phyloP scores from a whole-genome alignment of 35 echinoderm and acorn worm genomes.

The Eucidaris tribuloides region DNA sequence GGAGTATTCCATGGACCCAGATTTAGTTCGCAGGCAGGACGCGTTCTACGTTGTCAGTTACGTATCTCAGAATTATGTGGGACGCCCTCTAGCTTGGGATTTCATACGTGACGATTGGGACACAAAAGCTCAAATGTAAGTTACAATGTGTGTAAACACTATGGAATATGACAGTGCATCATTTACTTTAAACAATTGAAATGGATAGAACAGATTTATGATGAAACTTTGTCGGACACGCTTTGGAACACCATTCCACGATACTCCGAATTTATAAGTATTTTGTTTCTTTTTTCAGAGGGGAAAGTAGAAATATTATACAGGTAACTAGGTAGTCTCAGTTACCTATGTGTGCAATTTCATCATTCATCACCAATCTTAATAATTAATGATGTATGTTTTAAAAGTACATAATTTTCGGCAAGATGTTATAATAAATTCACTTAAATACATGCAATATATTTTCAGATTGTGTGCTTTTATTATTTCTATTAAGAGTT shows the following conservation, averaged over 20 bases:
- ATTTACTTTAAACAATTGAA: not conserved
- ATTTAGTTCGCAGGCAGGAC: conserved; percentile 66
- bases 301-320: too few species aligned
- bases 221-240: not conserved
- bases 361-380: not conserved
- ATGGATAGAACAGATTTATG: not conserved
- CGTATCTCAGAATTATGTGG: conserved; percentile 80
- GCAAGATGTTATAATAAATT: too few species aligned
- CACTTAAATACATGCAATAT: not conserved
- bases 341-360: too few species aligned
- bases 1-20: conserved; percentile 43
- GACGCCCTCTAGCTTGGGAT: conserved; percentile 92
- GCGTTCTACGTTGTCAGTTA: conserved; percentile 80
- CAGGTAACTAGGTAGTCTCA: too few species aligned
- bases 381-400: not conserved
- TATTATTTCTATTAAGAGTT: not conserved
- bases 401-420: too few species aligned
- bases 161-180: not conserved
- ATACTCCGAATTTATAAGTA: not conserved
- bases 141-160: conserved; percentile 74
- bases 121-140: too few species aligned
- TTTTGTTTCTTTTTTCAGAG: too few species aligned
- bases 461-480: not conserved
- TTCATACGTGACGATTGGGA: conserved; percentile 85
- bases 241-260: not conserved